These are phyloP conservation scores for Leptinotarsa haldemani DNA, from an alignment of 2,888 invertebrate genomes.

Conservation along the genomic window DNA sequence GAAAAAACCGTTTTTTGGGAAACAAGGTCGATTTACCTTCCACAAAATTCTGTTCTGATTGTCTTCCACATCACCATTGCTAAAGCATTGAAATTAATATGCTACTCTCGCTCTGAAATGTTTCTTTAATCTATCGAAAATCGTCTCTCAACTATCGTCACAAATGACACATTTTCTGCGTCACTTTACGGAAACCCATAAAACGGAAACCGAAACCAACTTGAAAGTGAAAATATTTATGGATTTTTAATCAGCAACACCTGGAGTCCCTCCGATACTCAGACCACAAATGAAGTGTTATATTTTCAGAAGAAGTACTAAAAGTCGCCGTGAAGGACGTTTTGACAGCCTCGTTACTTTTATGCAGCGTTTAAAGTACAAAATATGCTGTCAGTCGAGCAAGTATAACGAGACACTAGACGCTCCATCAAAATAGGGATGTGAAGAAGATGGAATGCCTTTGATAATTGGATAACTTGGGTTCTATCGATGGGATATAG, in stretches of 20 bases:
- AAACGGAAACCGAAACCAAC: slow-evolving; percentile 20
- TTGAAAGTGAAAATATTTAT: slow-evolving; percentile 26
- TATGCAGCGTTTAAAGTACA: slow-evolving; percentile 44
- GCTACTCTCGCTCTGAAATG: background rate
- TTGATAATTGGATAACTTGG: background rate
- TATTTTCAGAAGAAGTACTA: slow-evolving; percentile 43
- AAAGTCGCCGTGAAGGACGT: slow-evolving; percentile 43
- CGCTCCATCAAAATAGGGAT: slow-evolving; percentile 43
- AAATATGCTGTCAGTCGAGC: slow-evolving; percentile 48
- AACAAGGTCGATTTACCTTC: too few species aligned
- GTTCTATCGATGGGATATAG: background rate
- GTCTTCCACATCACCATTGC: background rate
- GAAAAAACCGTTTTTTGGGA: too few species aligned
- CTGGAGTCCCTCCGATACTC: slow-evolving; percentile 36
- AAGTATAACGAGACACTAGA: slow-evolving; percentile 45
- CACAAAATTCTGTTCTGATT: too few species aligned
- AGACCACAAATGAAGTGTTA: slow-evolving; percentile 30
- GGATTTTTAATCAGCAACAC: slow-evolving; percentile 51
- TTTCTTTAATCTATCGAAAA: background rate
- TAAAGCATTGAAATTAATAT: background rate
- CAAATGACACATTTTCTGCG: background rate
- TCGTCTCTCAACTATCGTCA: background rate
- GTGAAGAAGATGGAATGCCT: slow-evolving; percentile 5
- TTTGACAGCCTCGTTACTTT: slow-evolving; percentile 47
- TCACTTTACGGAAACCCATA: slow-evolving; percentile 2